phyloP scores from a whole-genome alignment of 2,888 invertebrate species.

The Romanomermis culicivorax region DNA sequence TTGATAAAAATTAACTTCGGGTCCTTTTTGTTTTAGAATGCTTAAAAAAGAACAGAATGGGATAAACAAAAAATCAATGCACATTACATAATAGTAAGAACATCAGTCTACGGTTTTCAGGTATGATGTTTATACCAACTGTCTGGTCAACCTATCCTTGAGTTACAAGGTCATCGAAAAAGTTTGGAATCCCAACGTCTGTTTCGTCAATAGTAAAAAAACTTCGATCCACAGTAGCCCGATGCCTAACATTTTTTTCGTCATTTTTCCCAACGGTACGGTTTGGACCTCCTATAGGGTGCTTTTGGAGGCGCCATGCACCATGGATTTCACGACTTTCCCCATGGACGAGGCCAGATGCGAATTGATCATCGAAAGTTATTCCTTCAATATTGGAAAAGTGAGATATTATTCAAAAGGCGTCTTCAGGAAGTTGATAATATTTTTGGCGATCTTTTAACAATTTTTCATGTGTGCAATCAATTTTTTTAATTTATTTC shows the following conservation, averaged over 20 bases:
- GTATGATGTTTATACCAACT: background rate
- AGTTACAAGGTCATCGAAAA: constrained; percentile 16
- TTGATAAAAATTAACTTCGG: no score
- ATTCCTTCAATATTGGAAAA: constrained; percentile 25
- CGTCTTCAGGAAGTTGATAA: no score
- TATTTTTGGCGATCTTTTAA: no score
- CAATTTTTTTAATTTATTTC: no score
- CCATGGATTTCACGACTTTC: constrained; percentile 21
- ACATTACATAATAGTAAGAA: no score
- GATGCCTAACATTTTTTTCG: constrained; percentile 25
- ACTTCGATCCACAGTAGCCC: constrained; percentile 22
- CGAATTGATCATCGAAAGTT: constrained; percentile 24
- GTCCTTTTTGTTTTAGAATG: no score
- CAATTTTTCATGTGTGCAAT: no score
- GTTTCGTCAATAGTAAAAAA: constrained; percentile 9
- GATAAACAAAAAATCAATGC: no score
- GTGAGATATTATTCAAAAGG: no score
- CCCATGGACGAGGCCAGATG: constrained; percentile 14
- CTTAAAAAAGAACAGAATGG: no score
- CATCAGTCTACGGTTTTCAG: background rate
- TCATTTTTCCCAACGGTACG: constrained; percentile 26
- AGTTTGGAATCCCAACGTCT: constrained; percentile 12
- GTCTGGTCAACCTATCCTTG: constrained; percentile 18
- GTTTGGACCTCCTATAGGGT: constrained; percentile 17
- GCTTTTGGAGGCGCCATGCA: constrained; percentile 24